Evolutionary conservation across 2,888 invertebrate species (phyloP), one percentile per base, ranked within the genome.

Genomic region (Lingula anatina): DNA sequence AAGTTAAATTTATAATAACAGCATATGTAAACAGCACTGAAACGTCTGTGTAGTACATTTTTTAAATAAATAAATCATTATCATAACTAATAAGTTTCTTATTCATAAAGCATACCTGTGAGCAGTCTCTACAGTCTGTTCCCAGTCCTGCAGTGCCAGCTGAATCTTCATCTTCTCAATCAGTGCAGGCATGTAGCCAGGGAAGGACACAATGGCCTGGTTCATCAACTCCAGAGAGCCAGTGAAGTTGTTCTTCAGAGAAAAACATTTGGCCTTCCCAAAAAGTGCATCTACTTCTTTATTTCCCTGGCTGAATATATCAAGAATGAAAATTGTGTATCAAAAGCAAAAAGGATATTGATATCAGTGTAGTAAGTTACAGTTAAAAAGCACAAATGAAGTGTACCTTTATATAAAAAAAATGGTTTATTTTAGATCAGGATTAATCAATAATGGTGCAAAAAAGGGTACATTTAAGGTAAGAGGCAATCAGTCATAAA

Each of bases 81-180:
- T 31, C 20, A 24, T 43, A n/a, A 23, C n/a, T n/a, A n/a, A n/a
- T n/a, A n/a, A n/a, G n/a, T n/a, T n/a, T n/a, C n/a, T n/a, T n/a
- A n/a, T n/a, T n/a, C n/a, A n/a, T n/a, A n/a, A n/a, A n/a, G n/a
- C 25, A 44, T 57, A 79, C 80, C 80, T 83, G 61, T 86, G 84
- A 36, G 87, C 82, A 12, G 87, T 86, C 66, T 95, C 95, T 48
- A 85, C 74, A 0, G 87, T 84, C 64, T 89, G 87, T 46, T 95
- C 93, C 92, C 93, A 96, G 71, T 93, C 90, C 67, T 87, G 86
- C 59, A 85, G 79, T 1, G 90, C 86, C 62, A 96, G 81, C 62
- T 90, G 87, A 54, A 90, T 85, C 66, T 84, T 86, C 83, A 94
- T 85, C 80, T 95, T 95, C 72, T 93, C 91, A 38, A 91, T 80